Base-by-base conservation (phyloP, 1,140 invertebrate genomes). In the Leucophenga varia region DNA sequence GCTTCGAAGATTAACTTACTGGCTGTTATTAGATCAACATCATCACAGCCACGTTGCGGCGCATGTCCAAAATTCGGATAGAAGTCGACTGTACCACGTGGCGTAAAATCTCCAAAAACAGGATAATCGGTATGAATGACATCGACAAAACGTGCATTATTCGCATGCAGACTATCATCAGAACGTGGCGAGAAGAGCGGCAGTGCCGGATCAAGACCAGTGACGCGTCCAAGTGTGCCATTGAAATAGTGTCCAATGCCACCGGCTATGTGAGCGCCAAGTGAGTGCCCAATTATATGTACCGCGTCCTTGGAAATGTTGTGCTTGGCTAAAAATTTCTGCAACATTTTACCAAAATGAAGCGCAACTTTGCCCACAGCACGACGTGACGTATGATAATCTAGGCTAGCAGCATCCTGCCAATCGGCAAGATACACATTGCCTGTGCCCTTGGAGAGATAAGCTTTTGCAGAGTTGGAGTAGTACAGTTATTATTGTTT, bases 11-110 rank as follows among this genome's bases (percentile, higher is more conserved):
- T 46, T 20, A 73, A 61, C 55, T 69, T 69, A 57, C 70, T 74
- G 36, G 64, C 64, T 0, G 61, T 44, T 14, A 71, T 28, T 16
- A 74, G 36, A 43, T 73, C 71, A 35, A 68, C 51, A 21, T 68
- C 53, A 22, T 64, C 63, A 43, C 86, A 87, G 4, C 87, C 87
- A 0, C 85, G 86, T 59, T 89, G 87, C 3, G 79, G 72, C 5
- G 74, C 65, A 3, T 59, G 68, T 0, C 81, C 81, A 42, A 80
- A 82, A 60, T 85, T 85, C 1, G 84, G 83, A 76, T 81, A 87
- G 49, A 85, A 81, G 50, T 86, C 85, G 2, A 79, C 78, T 1
- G 79, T 79, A 2, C 84, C 85, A 0, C 79, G 63, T 1, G 80
- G 71, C 2, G 74, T 59, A 14, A 73, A 70, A 38, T 80, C 81